Conservation (phyloP, 2,113 vertebrate species). For the Oncorhynchus nerka region DNA sequence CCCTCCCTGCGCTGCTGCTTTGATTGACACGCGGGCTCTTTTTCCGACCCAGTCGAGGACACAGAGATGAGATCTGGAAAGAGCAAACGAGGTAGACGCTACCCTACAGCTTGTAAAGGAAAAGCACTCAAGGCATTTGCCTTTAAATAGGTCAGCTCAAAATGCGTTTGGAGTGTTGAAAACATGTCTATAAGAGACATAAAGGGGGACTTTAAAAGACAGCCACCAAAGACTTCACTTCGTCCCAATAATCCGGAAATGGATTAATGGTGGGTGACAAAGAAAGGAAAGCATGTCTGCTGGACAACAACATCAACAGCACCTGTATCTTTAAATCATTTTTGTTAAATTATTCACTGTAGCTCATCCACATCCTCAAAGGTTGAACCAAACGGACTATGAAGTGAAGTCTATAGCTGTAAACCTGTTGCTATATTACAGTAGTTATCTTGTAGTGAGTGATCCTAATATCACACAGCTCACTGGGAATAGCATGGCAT, state of each 20-base stretch:
- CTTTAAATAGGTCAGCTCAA: neutral
- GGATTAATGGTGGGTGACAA: neutral
- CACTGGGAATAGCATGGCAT: neutral
- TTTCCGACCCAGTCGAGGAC: neutral
- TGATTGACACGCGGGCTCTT: neutral
- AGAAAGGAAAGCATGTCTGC: neutral
- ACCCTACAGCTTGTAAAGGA: neutral
- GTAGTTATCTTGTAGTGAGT: neutral
- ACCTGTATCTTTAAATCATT: neutral
- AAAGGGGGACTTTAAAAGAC: neutral
- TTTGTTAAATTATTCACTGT: neutral
- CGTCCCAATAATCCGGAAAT: neutral
- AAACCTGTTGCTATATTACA: neutral
- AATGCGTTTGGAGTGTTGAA: neutral
- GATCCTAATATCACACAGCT: neutral
- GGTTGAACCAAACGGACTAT: neutral
- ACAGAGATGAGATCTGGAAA: neutral
- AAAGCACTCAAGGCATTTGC: neutral
- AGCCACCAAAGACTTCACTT: neutral
- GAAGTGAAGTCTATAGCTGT: neutral
- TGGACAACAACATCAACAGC: neutral
- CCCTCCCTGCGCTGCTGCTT: neutral
- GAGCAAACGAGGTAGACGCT: conserved; percentile 8
- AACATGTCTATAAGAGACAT: neutral
- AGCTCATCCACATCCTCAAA: neutral